These are phyloP conservation scores for Heliconius melpomene DNA, from an alignment of 1,140 invertebrate genomes.

Conservation along the genomic window DNA sequence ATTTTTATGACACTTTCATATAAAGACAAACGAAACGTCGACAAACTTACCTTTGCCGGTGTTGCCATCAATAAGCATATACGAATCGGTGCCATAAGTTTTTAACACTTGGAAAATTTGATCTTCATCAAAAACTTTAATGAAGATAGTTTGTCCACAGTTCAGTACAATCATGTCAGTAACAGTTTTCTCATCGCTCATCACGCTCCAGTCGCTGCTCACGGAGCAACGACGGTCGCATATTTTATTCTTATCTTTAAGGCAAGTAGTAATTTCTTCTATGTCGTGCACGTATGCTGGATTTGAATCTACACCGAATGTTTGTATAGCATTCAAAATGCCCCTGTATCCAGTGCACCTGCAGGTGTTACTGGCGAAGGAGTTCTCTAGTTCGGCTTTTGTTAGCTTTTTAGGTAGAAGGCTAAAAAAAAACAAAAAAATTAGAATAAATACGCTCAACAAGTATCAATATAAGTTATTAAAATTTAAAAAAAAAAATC, in stretches of 20 bases:
- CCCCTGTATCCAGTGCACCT: constrained; percentile 94
- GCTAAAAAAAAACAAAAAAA: constrained; percentile 39
- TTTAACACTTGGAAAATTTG: constrained; percentile 61
- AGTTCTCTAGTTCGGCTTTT: constrained; percentile 87
- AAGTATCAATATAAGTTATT: neutral
- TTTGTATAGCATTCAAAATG: constrained; percentile 91
- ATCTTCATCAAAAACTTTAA: constrained; percentile 57
- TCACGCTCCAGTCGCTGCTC: constrained; percentile 58
- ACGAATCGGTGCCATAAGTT: constrained; percentile 56
- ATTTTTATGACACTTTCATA: neutral
- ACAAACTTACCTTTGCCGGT: constrained; percentile 81
- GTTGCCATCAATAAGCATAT: constrained; percentile 83
- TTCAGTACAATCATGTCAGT: constrained; percentile 45
- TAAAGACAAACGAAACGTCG: neutral
- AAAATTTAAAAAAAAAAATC: neutral
- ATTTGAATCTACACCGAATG: constrained; percentile 84
- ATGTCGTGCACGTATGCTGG: constrained; percentile 82
- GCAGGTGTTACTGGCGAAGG: constrained; percentile 91
- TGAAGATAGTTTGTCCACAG: constrained; percentile 54
- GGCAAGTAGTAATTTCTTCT: constrained; percentile 75
- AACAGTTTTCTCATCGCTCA: constrained; percentile 37
- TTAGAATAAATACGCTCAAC: neutral
- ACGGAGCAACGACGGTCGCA: constrained; percentile 60
- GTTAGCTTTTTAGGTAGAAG: constrained; percentile 78
- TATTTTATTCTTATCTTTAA: constrained; percentile 40